Conservation (phyloP, 2,113 vertebrate species). For the Corythoichthys intestinalis region DNA sequence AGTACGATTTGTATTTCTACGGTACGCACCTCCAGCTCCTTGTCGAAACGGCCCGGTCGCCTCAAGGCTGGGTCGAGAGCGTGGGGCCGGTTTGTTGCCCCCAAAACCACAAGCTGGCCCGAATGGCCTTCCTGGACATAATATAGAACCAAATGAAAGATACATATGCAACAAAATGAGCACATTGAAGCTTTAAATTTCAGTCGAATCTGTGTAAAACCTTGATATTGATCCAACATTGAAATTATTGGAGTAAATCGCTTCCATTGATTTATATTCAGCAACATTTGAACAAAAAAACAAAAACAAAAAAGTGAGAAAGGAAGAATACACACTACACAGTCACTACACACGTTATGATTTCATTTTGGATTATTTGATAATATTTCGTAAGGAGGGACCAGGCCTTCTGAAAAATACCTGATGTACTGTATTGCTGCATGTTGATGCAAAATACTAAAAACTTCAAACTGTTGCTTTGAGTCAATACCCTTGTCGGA, state of each 20-base stretch:
- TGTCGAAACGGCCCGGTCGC: slow-evolving; percentile 91
- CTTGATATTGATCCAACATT: too few species aligned
- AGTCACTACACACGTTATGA: too few species aligned
- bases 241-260: too few species aligned
- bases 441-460: too few species aligned
- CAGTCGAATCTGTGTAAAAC: too few species aligned
- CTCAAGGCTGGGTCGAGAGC: slow-evolving; percentile 87
- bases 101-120: slow-evolving; percentile 88
- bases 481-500: neutral
- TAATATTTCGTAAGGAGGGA: too few species aligned
- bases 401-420: too few species aligned
- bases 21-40: slow-evolving; percentile 82
- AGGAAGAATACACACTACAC: neutral
- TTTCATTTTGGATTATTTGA: too few species aligned
- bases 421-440: too few species aligned
- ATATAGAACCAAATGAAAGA: neutral
- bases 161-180: neutral
- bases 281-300: neutral
- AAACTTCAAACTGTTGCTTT: neutral
- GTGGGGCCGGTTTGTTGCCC: slow-evolving; percentile 91
- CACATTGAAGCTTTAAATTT: neutral
- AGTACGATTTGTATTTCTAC: neutral
- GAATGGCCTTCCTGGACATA: slow-evolving; percentile 80
- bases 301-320: neutral
- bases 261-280: neutral